phyloP scores from a whole-genome alignment of 2,797 vertebrate genomes.

The Gila robusta region DNA sequence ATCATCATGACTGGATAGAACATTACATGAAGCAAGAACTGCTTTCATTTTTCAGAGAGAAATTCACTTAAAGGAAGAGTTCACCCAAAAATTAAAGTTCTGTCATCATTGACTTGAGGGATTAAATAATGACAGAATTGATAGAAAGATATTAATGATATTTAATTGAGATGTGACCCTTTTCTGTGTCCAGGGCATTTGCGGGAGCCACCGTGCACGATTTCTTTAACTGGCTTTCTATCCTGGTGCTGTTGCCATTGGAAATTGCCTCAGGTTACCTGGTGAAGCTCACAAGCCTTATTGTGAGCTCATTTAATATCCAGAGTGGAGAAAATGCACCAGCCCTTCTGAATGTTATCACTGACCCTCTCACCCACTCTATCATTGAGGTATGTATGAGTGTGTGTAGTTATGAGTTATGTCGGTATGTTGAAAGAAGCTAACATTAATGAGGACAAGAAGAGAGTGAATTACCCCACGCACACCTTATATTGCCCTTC shows the following conservation, averaged over 20 bases:
- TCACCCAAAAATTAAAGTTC: accelerated
- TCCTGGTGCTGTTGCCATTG: constrained; percentile 89
- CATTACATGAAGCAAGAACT: not conserved
- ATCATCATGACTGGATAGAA: not conserved
- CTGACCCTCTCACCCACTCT: constrained; percentile 88
- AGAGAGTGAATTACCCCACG: not conserved
- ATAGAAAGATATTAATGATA: no score
- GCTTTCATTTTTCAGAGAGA: not conserved
- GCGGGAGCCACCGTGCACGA: constrained; percentile 95
- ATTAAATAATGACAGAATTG: not conserved
- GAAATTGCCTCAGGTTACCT: constrained; percentile 87
- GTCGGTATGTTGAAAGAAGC: not conserved
- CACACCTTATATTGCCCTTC: constrained; percentile 2
- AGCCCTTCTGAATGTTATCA: constrained; percentile 92
- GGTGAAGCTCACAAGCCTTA: constrained; percentile 80
- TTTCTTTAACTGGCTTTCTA: constrained; percentile 98
- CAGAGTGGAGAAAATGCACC: constrained; percentile 89
- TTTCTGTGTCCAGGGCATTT: constrained; percentile 83
- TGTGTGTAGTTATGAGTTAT: not conserved
- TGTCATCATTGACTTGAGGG: not conserved
- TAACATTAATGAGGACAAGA: not conserved
- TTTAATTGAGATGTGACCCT: not conserved
- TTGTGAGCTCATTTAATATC: constrained; percentile 87
- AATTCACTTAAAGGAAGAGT: not conserved
- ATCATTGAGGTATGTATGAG: constrained; percentile 85